These are phyloP conservation scores for Alviniconcha marisindica DNA, from an alignment of 1,140 invertebrate species.

Conservation along the genomic window DNA sequence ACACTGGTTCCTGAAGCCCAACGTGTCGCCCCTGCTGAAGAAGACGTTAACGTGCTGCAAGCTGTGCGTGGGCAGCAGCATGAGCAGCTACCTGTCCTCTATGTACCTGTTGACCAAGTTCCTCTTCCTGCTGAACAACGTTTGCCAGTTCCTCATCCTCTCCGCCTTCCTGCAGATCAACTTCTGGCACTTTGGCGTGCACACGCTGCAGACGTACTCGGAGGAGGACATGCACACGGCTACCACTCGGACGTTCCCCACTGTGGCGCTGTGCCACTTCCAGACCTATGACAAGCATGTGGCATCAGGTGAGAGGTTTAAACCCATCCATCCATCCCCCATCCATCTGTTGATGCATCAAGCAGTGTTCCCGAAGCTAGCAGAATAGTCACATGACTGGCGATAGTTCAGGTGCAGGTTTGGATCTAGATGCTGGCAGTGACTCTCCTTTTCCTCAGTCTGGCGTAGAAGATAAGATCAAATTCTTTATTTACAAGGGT, in stretches of 20 bases:
- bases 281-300: constrained; percentile 73
- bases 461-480: too few species aligned
- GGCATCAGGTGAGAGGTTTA: constrained; percentile 38
- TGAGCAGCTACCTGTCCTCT: constrained; percentile 77
- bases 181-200: constrained; percentile 7
- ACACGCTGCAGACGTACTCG: neutral
- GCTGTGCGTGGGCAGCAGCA: constrained; percentile 72
- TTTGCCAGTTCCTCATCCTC: constrained; percentile 70
- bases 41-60: constrained; percentile 51
- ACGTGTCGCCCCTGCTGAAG: neutral
- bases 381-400: too few species aligned
- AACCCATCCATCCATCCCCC: too few species aligned
- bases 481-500: too few species aligned
- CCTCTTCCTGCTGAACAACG: constrained; percentile 67
- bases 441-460: too few species aligned
- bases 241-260: constrained; percentile 68
- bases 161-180: constrained; percentile 66
- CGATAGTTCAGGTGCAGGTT: neutral
- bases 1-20: constrained; percentile 43
- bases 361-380: too few species aligned
- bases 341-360: too few species aligned
- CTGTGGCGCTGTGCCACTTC: constrained; percentile 78
- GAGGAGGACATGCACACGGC: neutral
- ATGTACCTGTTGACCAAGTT: constrained; percentile 75
- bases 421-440: too few species aligned